Base-by-base conservation (phyloP, 2,888 invertebrate genomes). In the Dexiosoma caninum region DNA sequence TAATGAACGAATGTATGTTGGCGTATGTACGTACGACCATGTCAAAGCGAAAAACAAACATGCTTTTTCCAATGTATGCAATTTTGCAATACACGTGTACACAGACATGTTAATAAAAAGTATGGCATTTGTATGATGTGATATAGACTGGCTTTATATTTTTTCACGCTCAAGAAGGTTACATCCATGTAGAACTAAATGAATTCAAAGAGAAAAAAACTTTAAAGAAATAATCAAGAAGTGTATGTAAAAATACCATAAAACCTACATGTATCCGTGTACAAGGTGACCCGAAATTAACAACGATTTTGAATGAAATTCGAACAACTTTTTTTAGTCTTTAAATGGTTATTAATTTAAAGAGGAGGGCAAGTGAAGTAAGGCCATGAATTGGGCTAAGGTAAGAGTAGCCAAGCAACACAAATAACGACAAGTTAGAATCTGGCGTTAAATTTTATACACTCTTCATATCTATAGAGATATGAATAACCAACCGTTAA, bases 161-260 rank as follows among this genome's bases (percentile, higher is more conserved):
- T 57, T 51, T 30, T 42, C 55, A 14, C 59, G 37, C 60, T 70
- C 37, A 75, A 66, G 70, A 80, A 80, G 80, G 70, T 66, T 72
- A 72, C 64, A 66, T 66, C 32, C 21, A 62, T 32, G 37, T 32
- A 75, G n/a, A 37, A 59, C 19, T 12, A 66, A 66, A 55, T 75
- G 37, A 32, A 75, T 66, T 40, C 30, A 64, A 51, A 59, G 40
- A 66, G 66, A 75, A 66, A 74, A 40, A 10, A 3, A 21, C 14
- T 49, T 55, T 30, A 37, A 67, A 16, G 72, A 37, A 44, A 53
- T 59, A 66, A 23, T 44, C 32, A 42, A 42, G 67, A 53, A 46
- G 9, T 35, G 14, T 46, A 23, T 21, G 14, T 32, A 16, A 44
- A 57, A 40, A 46, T 16, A 14, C 8, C 9, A 3, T 19, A 9